Evolutionary conservation across 2,797 vertebrate species (phyloP), one percentile per base, ranked within the genome.

Genomic region (Poecilia picta): DNA sequence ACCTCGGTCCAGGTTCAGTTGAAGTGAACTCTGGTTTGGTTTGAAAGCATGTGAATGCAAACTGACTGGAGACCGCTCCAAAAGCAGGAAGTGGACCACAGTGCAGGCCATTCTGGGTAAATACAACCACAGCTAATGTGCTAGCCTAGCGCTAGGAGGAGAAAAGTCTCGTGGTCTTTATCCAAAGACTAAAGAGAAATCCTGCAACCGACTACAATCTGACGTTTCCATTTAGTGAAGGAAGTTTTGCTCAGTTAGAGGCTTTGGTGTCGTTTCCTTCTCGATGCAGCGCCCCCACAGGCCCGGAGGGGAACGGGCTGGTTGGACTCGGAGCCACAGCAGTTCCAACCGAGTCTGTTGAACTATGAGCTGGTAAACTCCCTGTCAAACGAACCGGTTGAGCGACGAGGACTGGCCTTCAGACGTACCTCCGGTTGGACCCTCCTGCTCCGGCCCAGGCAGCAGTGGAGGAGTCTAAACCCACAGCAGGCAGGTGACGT

Each of bases 391-490:
- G 71, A 85, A 78, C 31, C 82, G 11, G 66, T 31, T 2, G 25
- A 71, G 3, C 36, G 20, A 74, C 8, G 25, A 41, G n/a, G 46
- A 8, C 4, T 43, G 74, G 23, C 6, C 23, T 78, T 62, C n/a
- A 64, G 39, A 86, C 90, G 72, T 95, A 95, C 95, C 95, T 96
- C 92, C 23, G 96, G 95, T 81, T 95, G 95, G 79, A 95, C 94
- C 80, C 94, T 94, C 75, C 94, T 87, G 82, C 85, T 95, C 66
- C 93, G 89, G 73, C 91, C 89, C 95, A 95, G 95, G 93, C 94
- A 95, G 68, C 92, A 86, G 66, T 90, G 90, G 31, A 93, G 88
- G 80, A 95, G 81, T 82, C 90, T 93, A 92, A 94, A 93, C 49
- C 94, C 92, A 91, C 95, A 95, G 90, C 94, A 96, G 88, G 84